Conservation (phyloP, 2,888 invertebrate genomes). For the Thecocarcelia acutangulata region DNA sequence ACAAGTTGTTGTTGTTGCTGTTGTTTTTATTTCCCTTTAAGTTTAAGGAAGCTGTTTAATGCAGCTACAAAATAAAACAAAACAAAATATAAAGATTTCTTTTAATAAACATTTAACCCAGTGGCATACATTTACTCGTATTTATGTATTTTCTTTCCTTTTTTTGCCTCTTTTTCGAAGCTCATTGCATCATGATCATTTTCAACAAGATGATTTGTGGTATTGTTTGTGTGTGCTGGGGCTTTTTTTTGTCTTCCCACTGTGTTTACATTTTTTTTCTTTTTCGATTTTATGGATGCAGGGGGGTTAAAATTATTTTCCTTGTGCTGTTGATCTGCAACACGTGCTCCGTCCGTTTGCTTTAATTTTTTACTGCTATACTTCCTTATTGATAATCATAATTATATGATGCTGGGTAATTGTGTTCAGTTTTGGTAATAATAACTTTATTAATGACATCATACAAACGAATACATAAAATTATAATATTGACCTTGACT, state of each 20-base stretch:
- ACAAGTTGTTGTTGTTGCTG: neutral
- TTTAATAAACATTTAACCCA: constrained; percentile 69
- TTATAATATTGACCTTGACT: constrained; percentile 18
- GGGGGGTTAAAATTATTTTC: constrained; percentile 36
- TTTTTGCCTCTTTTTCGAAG: constrained; percentile 25
- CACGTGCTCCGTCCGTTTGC: constrained; percentile 35
- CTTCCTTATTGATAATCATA: constrained; percentile 31
- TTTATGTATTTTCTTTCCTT: constrained; percentile 41
- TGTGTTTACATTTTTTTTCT: neutral
- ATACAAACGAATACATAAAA: too few relatives aligned
- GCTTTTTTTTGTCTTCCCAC: neutral
- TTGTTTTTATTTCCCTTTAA: constrained; percentile 38
- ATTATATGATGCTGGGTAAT: constrained; percentile 44
- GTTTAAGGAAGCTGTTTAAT: constrained; percentile 56
- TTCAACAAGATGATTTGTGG: constrained; percentile 61
- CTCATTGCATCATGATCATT: constrained; percentile 69
- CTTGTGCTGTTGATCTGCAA: constrained; percentile 12
- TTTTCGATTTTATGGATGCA: constrained; percentile 45
- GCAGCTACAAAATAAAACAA: constrained; percentile 11
- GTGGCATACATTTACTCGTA: constrained; percentile 68
- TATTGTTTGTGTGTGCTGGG: constrained; percentile 15
- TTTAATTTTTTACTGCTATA: neutral
- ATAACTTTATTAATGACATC: constrained; percentile 34
- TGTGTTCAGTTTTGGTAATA: constrained; percentile 23
- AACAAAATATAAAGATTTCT: constrained; percentile 43